Base-by-base conservation (phyloP, 1,140 invertebrate species). In the Caerostris extrusa region DNA sequence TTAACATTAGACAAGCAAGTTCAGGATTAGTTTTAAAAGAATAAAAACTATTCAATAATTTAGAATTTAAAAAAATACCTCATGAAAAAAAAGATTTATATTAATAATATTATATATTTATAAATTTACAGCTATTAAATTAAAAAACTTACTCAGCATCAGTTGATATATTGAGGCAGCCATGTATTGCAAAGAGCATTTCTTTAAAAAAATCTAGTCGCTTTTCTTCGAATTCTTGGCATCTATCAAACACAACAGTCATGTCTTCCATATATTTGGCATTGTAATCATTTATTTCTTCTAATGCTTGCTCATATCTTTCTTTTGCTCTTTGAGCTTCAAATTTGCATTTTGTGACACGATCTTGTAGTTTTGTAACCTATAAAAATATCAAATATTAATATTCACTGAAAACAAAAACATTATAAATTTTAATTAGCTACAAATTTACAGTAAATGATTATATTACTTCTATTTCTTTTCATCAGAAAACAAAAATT, bases 181-280 rank as follows among this genome's bases (percentile, higher is more conserved):
- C 98, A 95, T 99, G 99, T 95, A 99, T 97, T 95, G 97, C 97
- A 96, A 99, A 99, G 86, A 99, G 97, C 92, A 98, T 97, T 61
- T 99, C 98, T 96, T 99, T 99, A 96, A 99, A 99, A 96, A 99
- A 99, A 93, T 97, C 97, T 94, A 99, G 97, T 95, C 99, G 96
- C 95, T 98, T 98, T 93, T 98, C 97, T 96, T 99, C 99, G 97
- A 99, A 98, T 95, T 98, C 97, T 97, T 99, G 99, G 96, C 98
- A 99, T 96, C 98, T 98, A 95, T 99, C 98, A 96, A 99, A 99
- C 34, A 99, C 99, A 94, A 98, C 97, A 58, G 97, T 98, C 98
- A 99, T 99, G 96, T 98, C 98, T 96, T 99, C 98, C 97, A 99
- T 99, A 96, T 99, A 99, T 95, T 99, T 99, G 8, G 98, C 98